These are phyloP conservation scores for Alouatta palliata DNA, from an alignment of 2,113 vertebrate genomes.

Conservation along the genomic window DNA sequence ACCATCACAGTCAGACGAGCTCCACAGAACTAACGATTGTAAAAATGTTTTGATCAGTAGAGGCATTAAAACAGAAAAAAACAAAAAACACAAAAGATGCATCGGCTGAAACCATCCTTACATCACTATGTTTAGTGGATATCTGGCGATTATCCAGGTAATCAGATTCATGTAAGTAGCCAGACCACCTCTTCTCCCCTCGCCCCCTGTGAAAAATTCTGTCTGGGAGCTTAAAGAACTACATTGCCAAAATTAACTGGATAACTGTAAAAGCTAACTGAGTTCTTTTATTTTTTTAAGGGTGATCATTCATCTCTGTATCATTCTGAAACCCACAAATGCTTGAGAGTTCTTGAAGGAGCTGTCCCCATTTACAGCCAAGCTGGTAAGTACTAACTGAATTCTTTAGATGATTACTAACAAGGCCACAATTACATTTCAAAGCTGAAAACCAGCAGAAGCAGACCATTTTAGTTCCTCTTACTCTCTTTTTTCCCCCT, in stretches of 20 bases:
- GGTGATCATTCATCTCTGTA: not conserved
- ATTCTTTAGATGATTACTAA: slow-evolving; percentile 30
- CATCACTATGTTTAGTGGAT: not conserved
- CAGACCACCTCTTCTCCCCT: not conserved
- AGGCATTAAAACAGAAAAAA: not conserved
- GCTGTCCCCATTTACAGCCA: not conserved
- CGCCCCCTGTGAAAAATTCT: not conserved
- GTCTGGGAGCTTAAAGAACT: not conserved
- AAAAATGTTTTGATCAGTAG: not conserved
- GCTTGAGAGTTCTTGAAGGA: not conserved
- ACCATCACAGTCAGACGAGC: not conserved
- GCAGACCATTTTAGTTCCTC: not conserved
- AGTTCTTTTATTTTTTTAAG: slow-evolving; percentile 5
- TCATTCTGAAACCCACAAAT: slow-evolving; percentile 39
- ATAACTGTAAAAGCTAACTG: slow-evolving; percentile 27
- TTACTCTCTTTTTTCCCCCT: not conserved
- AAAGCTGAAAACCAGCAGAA: slow-evolving; percentile 11
- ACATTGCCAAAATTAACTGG: slow-evolving; percentile 15
- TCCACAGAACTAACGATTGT: not conserved
- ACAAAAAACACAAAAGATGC: not conserved
- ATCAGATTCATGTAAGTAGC: not conserved
- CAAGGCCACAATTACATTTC: not conserved
- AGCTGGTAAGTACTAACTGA: not conserved
- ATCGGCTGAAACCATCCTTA: not conserved
- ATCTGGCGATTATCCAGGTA: slow-evolving; percentile 45